Conservation (phyloP, 2,797 vertebrate species). For the Protonibea diacanthus region DNA sequence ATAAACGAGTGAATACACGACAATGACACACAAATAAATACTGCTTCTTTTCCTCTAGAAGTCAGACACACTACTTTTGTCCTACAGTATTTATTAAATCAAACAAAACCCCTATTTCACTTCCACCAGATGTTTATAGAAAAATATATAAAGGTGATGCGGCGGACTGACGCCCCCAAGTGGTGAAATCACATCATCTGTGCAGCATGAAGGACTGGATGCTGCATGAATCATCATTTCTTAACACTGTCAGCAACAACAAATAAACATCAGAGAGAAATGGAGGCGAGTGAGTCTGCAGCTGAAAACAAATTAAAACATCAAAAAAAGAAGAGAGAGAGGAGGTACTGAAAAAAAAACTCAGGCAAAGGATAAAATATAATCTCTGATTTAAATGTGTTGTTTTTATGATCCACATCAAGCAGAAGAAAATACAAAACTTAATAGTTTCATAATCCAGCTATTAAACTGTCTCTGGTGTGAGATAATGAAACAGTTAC, state of each 20-base stretch:
- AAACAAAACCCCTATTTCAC: neutral
- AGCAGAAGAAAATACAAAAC: neutral
- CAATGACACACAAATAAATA: neutral
- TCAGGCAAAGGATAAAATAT: neutral
- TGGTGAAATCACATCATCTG: conserved; percentile 6
- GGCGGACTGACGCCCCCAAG: conserved; percentile 26
- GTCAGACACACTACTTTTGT: neutral
- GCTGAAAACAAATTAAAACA: conserved; percentile 8
- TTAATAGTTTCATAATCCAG: neutral
- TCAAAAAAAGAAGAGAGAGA: neutral
- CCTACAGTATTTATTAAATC: neutral
- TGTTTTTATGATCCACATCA: neutral
- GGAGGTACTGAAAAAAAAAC: neutral
- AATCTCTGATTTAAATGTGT: neutral
- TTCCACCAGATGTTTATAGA: neutral
- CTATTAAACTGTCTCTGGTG: neutral
- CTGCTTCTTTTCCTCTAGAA: neutral
- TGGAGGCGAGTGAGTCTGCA: neutral
- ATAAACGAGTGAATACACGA: neutral
- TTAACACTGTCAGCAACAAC: neutral
- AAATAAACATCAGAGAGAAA: neutral
- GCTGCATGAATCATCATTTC: conserved; percentile 35
- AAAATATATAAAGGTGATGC: neutral
- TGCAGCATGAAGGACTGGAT: neutral
- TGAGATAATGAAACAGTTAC: too few species aligned